A percentile compares a stretch with the other conserved stretches of the same genome.
Evolutionary conservation across 1,140 invertebrate species (phyloP).

Genomic region (Anthonomus grandis): DNA sequence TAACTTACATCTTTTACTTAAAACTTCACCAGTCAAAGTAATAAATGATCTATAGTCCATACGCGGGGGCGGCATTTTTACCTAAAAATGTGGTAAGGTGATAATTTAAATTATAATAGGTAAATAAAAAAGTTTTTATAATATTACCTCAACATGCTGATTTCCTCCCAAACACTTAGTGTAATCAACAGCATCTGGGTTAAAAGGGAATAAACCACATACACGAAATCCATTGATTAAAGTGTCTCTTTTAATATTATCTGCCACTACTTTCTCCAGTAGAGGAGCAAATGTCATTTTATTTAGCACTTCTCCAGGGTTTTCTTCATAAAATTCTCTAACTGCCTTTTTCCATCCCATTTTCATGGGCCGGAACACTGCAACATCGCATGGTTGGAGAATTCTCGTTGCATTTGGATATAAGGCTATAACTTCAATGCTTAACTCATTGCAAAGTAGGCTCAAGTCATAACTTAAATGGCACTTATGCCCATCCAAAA

Average conservation of each 20-base stretch:
- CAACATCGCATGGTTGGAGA: conserved; percentile 26
- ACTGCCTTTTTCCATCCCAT: conserved; percentile 14
- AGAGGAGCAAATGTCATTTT: neutral
- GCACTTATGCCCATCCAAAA: conserved; percentile 22
- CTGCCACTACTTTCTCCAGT: neutral
- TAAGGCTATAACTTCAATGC: conserved; percentile 5
- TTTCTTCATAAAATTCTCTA: neutral
- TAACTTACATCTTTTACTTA: no score
- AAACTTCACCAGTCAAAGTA: no score
- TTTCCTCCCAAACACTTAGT: no score
- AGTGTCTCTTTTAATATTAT: neutral
- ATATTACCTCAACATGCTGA: no score
- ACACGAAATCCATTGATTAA: conserved; percentile 31
- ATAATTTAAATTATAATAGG: no score
- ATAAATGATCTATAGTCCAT: no score
- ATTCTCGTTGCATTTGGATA: conserved; percentile 21
- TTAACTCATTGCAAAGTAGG: conserved; percentile 9
- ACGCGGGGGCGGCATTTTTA: no score
- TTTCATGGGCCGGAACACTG: conserved; percentile 18
- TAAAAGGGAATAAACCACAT: conserved; percentile 34
- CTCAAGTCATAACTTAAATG: conserved; percentile 11
- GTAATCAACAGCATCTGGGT: no score
- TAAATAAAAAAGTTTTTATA: no score
- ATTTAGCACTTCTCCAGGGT: neutral
- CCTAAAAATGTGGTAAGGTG: no score